Base-by-base conservation (phyloP, 2,113 vertebrate species). In the Tragulus kanchil region DNA sequence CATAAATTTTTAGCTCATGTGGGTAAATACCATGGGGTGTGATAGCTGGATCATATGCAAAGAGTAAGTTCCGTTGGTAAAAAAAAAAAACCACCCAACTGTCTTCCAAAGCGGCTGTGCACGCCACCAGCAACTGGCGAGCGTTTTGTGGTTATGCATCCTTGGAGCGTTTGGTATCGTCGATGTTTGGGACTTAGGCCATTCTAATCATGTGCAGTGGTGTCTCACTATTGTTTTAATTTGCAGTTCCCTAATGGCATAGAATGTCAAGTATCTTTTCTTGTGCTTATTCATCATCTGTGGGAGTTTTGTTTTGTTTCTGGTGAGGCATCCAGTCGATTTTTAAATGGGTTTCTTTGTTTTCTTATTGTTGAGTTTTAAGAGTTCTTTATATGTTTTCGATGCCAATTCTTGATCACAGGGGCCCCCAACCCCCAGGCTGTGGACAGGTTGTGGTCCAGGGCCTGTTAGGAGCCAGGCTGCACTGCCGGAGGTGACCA, bases 381-480 rank as follows among this genome's bases (percentile, higher is more conserved):
- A 64, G 87, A 83, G 61, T 88, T 94, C 19, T 88, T 48, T 58
- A 48, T 85, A 5, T 88, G 21, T 79, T 71, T 92, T 59, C 25
- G 50, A 25, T 65, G 19, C 42, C 48, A 59, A 50, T 25, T 26
- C 25, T 88, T 75, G 75, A 48, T 84, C 48, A 89, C 11, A 25
- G 69, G 69, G 69, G 21, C 45, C 42, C 42, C 42, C 42, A 45
- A 13, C 21, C 69, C 69, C 69, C 69, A 25, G 69, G 69, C 69
- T 0, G 5, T 45, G 11, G 42, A 23, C 45, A 45, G 45, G 42
- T 73, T 45, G 69, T 73, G 69, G 69, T 25, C 69, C 42, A 73
- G n/a, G 67, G 69, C 42, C 69, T 25, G 69, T 45, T 14, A 45
- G 69, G 69, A 73, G 13, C 21, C 42, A 45, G 69, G 42, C 69